Evolutionary conservation across 2,113 vertebrate species (phyloP).

Genomic region (Lophura nycthemera): DNA sequence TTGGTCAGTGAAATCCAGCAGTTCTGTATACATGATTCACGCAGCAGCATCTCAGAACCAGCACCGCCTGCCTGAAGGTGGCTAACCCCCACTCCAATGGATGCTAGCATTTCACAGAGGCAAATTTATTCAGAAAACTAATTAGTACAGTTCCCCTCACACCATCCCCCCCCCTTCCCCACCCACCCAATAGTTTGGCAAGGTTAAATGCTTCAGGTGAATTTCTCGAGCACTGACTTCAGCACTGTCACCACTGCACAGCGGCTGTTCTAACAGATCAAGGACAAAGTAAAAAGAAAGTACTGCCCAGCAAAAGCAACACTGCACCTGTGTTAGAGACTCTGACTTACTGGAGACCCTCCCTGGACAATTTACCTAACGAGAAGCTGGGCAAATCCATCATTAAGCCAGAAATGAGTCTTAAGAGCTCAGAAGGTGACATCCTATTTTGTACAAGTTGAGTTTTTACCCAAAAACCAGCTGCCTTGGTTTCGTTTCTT

Average conservation of each 20-base stretch:
- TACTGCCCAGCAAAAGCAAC: conserved; percentile 48
- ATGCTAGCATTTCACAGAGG: not conserved
- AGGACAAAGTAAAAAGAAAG: conserved; percentile 5
- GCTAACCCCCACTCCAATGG: not conserved
- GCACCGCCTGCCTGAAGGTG: not conserved
- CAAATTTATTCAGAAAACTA: not conserved
- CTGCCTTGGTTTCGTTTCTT: not conserved
- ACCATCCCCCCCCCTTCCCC: not conserved
- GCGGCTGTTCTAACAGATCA: not conserved
- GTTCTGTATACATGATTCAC: not conserved
- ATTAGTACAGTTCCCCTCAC: conserved; percentile 11
- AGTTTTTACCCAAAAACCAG: conserved; percentile 13
- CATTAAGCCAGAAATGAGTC: conserved; percentile 44
- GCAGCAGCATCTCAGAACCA: not conserved
- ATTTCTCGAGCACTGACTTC: not conserved
- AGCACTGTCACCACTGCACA: not conserved
- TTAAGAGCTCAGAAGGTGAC: conserved; percentile 20
- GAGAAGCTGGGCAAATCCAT: conserved; percentile 40
- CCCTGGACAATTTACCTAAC: not conserved
- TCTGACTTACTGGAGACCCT: conserved; percentile 1
- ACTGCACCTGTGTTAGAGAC: not conserved
- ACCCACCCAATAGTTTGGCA: not conserved
- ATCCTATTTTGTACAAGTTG: conserved; percentile 3
- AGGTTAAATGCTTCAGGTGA: not conserved
- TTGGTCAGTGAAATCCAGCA: not conserved